Evolutionary conservation across 2,797 vertebrate species (phyloP).

Genomic region (Oreochromis mossambicus): DNA sequence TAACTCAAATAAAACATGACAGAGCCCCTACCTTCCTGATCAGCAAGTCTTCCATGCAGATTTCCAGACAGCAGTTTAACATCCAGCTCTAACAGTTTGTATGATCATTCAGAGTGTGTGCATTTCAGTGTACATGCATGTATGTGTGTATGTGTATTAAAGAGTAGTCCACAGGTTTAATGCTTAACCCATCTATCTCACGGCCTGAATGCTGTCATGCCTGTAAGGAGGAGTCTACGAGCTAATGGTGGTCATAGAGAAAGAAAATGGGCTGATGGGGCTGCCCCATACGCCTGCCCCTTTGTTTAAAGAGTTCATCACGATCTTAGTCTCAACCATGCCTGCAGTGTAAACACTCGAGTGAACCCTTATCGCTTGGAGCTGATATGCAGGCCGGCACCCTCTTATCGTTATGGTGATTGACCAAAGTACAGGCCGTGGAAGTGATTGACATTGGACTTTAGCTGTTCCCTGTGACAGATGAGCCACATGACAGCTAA

Average conservation of each 20-base stretch:
- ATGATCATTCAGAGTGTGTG: slow-evolving; percentile 2
- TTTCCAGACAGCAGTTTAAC: slow-evolving; percentile 8
- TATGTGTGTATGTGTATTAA: background rate
- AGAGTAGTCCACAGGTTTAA: slow-evolving; percentile 43
- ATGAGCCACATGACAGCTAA: slow-evolving; percentile 11
- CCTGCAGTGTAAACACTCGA: slow-evolving; percentile 61
- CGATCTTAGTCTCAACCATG: slow-evolving; percentile 31
- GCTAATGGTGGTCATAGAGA: slow-evolving; percentile 23
- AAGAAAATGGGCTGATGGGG: slow-evolving; percentile 45
- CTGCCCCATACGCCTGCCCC: slow-evolving; percentile 12
- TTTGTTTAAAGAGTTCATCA: slow-evolving; percentile 46
- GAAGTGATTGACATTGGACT: slow-evolving; percentile 56
- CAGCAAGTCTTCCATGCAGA: slow-evolving; percentile 2
- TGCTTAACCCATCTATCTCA: slow-evolving; percentile 57
- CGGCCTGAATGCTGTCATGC: slow-evolving; percentile 49
- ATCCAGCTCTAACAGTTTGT: slow-evolving; percentile 5
- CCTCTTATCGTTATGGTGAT: slow-evolving; percentile 54
- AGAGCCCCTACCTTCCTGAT: slow-evolving; percentile 45
- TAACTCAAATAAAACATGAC: background rate
- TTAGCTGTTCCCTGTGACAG: slow-evolving; percentile 21
- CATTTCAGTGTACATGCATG: background rate
- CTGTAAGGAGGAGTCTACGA: slow-evolving; percentile 23
- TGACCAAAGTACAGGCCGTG: slow-evolving; percentile 65
- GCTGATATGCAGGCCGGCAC: slow-evolving; percentile 42
- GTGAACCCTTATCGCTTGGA: slow-evolving; percentile 48